Percentiles rank a stretch among this genome's conserved stretches.
Conservation (phyloP, 2,888 invertebrate species). For the Apotomis turbidana region DNA sequence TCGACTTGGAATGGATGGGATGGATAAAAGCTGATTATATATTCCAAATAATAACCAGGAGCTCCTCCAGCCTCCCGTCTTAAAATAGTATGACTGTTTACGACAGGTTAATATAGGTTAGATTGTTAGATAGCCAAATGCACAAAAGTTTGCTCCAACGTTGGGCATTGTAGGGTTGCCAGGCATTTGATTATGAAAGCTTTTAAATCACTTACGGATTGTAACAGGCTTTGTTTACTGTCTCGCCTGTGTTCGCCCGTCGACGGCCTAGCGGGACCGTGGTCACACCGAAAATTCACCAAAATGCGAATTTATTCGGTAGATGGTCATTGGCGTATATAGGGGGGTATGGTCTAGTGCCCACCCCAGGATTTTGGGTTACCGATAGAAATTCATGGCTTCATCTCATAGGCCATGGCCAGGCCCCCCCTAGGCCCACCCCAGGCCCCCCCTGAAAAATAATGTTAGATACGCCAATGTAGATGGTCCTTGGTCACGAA, state of each 20-base stretch:
- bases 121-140: background rate
- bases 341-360: too few relatives aligned
- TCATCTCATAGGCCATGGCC: too few relatives aligned
- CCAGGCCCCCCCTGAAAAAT: too few relatives aligned
- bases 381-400: too few relatives aligned
- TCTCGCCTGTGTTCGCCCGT: slow-evolving; percentile 54
- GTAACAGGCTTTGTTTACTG: slow-evolving; percentile 63
- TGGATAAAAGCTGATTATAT: too few relatives aligned
- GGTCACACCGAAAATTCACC: slow-evolving; percentile 45
- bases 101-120: background rate
- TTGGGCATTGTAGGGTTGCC: slow-evolving; percentile 41
- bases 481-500: background rate
- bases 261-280: slow-evolving; percentile 46
- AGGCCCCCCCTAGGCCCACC: too few relatives aligned
- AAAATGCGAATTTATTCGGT: background rate
- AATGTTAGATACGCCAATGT: too few relatives aligned
- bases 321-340: background rate
- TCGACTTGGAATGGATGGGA: too few relatives aligned
- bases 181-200: slow-evolving; percentile 68
- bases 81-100: too few relatives aligned
- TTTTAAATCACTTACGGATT: slow-evolving; percentile 73
- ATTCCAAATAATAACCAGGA: too few relatives aligned
- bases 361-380: too few relatives aligned
- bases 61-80: too few relatives aligned
- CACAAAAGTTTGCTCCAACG: slow-evolving; percentile 16